Base-by-base conservation (phyloP, 2,797 vertebrate genomes). In the Lacerta agilis region DNA sequence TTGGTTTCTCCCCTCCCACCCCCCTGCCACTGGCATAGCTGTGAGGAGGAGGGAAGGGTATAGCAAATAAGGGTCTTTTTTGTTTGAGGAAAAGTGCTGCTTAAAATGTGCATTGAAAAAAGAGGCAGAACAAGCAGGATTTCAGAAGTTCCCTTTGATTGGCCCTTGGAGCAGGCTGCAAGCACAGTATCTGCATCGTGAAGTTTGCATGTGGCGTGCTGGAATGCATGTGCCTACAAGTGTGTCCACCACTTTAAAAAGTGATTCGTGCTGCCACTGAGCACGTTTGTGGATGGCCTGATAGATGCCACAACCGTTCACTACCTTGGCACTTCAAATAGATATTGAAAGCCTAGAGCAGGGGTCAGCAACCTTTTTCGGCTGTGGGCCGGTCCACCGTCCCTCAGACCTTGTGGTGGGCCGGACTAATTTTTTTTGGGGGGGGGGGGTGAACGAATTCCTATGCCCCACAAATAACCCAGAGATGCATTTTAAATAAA, bases 11-110 rank as follows among this genome's bases (percentile, higher is more conserved):
- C 17, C 5, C 1, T 4, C 18, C 9, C 15, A 66, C 20, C 27
- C 36, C 8, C 75, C 43, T 55, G 49, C 49, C 49, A 55, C 29
- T 49, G n/a, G 78, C 18, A 36, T 49, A 41, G 45, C 55, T 84
- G n/a, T 61, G 86, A 61, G 55, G 61, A 61, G 64, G 43, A 85
- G 66, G 45, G 66, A 38, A 80, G 58, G 61, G 9, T 6, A 23
- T 79, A 4, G 15, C 23, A 61, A 78, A 75, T 84, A n/a, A 33
- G 38, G 29, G 78, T 20, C 61, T 88, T 69, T 89, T 88, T 29
- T 1, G 0, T 76, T 67, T 85, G 45, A n/a, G 13, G 25, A 72
- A 58, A 29, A 23, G 67, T 55, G 78, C 29, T 5, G n/a, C 36
- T 82, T 27, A 81, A 83, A 90, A 79, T 23, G 18, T 66, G 43